Evolutionary conservation across 1,140 invertebrate species (phyloP), one percentile per base, ranked within the genome.

Genomic region (Zaprionus lachaisei): DNA sequence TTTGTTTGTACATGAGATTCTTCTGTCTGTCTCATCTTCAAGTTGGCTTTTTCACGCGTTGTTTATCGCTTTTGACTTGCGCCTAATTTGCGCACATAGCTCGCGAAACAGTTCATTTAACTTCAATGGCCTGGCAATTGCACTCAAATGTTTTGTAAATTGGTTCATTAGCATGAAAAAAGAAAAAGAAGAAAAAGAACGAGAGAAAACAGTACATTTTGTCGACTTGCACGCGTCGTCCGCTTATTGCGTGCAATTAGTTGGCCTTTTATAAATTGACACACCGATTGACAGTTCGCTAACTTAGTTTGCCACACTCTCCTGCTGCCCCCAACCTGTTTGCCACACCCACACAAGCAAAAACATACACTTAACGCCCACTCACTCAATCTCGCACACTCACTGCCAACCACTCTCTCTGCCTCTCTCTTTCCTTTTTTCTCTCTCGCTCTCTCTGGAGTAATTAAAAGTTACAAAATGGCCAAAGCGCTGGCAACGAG

Each of bases 51-150:
- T 51, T 49, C 15, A 7, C 38, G 12, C 6, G 12, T 57, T 58
- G 20, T 26, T 20, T 34, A 51, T 68, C 12, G 41, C 47, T 34
- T 49, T 58, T 49, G 58, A 51, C 38, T 70, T 70, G 31, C 5
- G 60, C 75, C 67, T 80, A 80, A 87, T 87, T 86, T 77, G 20
- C 63, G 65, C 64, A 77, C 77, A 80, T 56, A 80, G 54, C 75
- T 77, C 67, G 63, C 56, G 65, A 67, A 79, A 71, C 84, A 89
- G 68, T 84, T 89, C 84, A 89, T 87, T 87, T 89, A 89, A 87
- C 84, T 89, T 81, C 80, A 87, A 89, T 89, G 71, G 81, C 56
- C 70, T 69, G 81, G 71, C 87, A 87, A 87, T 89, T 89, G 78
- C 56, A 72, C 57, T 79, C 67, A 72, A 87, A 81, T 81, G 84